These are phyloP conservation scores for Drosophila bocki DNA, from an alignment of 1,140 invertebrate genomes.

Conservation along the genomic window DNA sequence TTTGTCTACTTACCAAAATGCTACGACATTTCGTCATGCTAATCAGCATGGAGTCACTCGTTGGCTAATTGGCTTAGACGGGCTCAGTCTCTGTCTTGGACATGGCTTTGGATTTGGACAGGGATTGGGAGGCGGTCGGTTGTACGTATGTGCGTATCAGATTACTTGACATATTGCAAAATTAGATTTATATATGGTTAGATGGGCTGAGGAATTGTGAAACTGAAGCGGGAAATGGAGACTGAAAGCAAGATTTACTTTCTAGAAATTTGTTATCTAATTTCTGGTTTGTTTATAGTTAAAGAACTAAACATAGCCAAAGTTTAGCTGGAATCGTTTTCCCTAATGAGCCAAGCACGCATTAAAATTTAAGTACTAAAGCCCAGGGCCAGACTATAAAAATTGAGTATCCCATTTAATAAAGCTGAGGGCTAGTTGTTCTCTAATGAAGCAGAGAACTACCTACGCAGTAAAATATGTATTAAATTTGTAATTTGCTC, in stretches of 20 bases:
- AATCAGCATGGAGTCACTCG: constrained; percentile 69
- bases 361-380: constrained; percentile 20
- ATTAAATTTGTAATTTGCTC: constrained; percentile 3
- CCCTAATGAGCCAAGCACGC: constrained; percentile 31
- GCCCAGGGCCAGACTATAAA: constrained; percentile 5
- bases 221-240: not conserved
- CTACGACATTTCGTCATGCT: constrained; percentile 80
- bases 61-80: constrained; percentile 70
- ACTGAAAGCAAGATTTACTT: not conserved
- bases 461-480: not conserved
- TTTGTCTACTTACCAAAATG: constrained; percentile 48
- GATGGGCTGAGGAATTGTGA: constrained; percentile 32
- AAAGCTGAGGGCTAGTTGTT: not conserved
- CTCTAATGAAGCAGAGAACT: constrained; percentile 23
- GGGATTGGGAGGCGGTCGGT: constrained; percentile 2
- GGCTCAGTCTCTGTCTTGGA: constrained; percentile 29
- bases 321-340: constrained; percentile 2
- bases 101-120: constrained; percentile 22
- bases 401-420: constrained; percentile 11
- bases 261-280: not conserved
- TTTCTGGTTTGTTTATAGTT: constrained; percentile 3
- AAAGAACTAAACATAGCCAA: constrained; percentile 5
- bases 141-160: constrained; percentile 30
- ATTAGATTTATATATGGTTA: constrained; percentile 44
- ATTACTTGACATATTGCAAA: constrained; percentile 54